Evolutionary conservation across 2,888 invertebrate genomes (phyloP).

Genomic region (Pseudolycoriella hygida): DNA sequence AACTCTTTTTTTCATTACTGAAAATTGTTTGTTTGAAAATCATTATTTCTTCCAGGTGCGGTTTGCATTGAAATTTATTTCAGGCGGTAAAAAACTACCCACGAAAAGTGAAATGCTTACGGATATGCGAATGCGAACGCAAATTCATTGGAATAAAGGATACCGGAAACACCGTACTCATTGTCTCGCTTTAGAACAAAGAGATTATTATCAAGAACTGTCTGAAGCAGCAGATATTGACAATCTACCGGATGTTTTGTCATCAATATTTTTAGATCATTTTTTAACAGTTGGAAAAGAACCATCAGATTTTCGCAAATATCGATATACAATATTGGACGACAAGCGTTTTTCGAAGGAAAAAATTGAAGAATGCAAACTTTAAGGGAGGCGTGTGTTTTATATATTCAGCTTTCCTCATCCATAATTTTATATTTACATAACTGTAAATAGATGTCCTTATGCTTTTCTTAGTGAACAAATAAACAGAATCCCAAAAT

Average conservation of each 20-base stretch:
- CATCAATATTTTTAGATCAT: conserved; percentile 53
- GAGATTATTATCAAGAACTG: conserved; percentile 48
- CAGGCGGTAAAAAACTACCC: conserved; percentile 43
- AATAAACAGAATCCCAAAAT: too few species aligned
- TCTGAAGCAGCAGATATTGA: conserved; percentile 41
- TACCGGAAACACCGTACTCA: conserved; percentile 59
- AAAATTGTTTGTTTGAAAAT: not conserved
- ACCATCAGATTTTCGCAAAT: conserved; percentile 40
- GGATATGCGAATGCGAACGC: conserved; percentile 41
- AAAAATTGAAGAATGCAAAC: too few species aligned
- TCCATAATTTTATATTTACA: too few species aligned
- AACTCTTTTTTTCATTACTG: too few species aligned
- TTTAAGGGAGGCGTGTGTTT: too few species aligned
- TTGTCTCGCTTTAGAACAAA: conserved; percentile 60
- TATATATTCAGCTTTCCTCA: too few species aligned
- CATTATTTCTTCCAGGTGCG: conserved; percentile 40
- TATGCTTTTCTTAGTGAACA: too few species aligned
- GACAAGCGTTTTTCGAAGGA: conserved; percentile 32
- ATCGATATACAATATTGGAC: conserved; percentile 45
- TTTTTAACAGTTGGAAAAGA: conserved; percentile 43
- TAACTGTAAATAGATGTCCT: too few species aligned
- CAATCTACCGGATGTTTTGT: conserved; percentile 51
- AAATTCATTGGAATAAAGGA: conserved; percentile 39
- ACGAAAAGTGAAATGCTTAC: conserved; percentile 40
- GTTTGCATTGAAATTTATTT: conserved; percentile 45